A percentile compares a stretch with the other conserved stretches of the same genome.
phyloP scores from a whole-genome alignment of 2,113 vertebrate genomes.

The Oxyura jamaicensis region DNA sequence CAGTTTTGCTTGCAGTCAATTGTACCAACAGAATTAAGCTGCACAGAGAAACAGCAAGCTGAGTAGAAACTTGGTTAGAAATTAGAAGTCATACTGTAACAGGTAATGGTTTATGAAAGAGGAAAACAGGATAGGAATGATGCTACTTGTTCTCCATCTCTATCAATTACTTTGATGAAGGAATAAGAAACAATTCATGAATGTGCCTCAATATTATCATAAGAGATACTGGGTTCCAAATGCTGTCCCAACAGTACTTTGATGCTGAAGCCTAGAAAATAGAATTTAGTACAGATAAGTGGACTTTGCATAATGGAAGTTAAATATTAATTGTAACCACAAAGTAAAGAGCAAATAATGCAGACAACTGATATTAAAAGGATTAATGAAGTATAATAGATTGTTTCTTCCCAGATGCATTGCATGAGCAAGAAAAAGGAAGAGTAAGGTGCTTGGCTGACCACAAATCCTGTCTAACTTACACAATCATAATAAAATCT shows the following conservation, averaged over 20 bases:
- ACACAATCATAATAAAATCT: conserved; percentile 24
- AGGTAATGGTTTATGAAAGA: conserved; percentile 33
- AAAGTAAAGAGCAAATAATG: conserved; percentile 49
- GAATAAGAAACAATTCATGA: conserved; percentile 19
- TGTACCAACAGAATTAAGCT: not conserved
- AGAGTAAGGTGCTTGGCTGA: not conserved
- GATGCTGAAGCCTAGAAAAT: not conserved
- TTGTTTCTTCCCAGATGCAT: not conserved
- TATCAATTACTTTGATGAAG: conserved; percentile 30
- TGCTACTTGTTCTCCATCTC: conserved; percentile 1
- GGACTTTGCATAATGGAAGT: conserved; percentile 30
- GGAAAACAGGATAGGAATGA: not conserved
- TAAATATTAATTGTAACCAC: conserved; percentile 65
- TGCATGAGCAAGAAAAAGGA: conserved; percentile 2
- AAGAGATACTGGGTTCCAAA: not conserved
- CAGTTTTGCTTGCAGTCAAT: not conserved
- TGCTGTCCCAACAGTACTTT: not conserved
- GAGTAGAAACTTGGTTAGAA: conserved; percentile 26
- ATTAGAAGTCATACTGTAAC: conserved; percentile 43
- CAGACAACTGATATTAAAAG: conserved; percentile 48
- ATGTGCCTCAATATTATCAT: not conserved
- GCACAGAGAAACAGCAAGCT: not conserved
- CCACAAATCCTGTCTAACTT: not conserved
- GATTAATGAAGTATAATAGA: conserved; percentile 49
- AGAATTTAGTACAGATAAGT: conserved; percentile 32